These are phyloP conservation scores for Centropristis striata DNA, from an alignment of 2,113 vertebrate genomes.

Conservation along the genomic window DNA sequence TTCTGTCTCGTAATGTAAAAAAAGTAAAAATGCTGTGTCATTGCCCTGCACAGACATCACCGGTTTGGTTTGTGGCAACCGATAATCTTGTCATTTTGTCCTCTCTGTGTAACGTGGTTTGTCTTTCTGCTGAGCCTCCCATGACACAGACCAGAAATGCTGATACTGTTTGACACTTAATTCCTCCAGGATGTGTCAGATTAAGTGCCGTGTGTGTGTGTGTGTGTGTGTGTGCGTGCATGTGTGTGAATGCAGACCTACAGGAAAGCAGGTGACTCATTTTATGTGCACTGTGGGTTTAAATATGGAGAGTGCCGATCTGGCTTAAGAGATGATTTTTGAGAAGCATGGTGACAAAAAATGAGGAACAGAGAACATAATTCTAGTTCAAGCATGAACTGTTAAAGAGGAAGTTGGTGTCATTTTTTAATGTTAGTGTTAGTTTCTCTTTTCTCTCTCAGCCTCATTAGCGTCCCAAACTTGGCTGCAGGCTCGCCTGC, in stretches of 20 bases:
- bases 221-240: neutral
- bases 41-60: neutral
- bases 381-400: neutral
- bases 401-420: conserved; percentile 53
- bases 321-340: neutral
- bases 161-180: conserved; percentile 47
- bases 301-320: neutral
- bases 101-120: conserved; percentile 28
- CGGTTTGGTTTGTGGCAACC: conserved; percentile 22
- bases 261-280: neutral
- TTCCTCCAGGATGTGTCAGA: conserved; percentile 20
- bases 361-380: conserved; percentile 38
- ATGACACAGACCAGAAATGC: conserved; percentile 36
- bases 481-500: conserved; percentile 46
- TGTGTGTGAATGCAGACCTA: neutral
- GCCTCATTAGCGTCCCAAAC: conserved; percentile 17
- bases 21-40: conserved; percentile 44
- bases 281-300: neutral
- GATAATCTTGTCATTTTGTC: conserved; percentile 30
- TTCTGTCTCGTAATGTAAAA: too few relatives aligned
- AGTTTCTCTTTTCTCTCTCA: conserved; percentile 17
- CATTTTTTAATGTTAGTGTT: neutral
- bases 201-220: neutral
- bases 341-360: neutral
- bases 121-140: conserved; percentile 52